Percentiles rank a stretch among this genome's conserved stretches.
Evolutionary conservation across 2,888 invertebrate species (phyloP).

Genomic region (Amblyteles armatorius): DNA sequence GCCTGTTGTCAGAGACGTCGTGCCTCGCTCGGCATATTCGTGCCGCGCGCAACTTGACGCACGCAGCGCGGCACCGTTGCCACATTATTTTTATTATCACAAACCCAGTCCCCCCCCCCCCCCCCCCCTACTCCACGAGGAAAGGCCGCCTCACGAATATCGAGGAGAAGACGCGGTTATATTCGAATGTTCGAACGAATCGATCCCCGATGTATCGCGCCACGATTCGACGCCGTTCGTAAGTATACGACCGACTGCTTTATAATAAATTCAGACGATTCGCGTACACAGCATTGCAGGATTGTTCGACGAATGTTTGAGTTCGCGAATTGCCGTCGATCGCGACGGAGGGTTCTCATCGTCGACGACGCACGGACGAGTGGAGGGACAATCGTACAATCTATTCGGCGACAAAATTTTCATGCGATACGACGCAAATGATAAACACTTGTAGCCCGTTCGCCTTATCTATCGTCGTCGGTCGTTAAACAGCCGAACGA

Average conservation of each 20-base stretch:
- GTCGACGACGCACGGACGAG: no score
- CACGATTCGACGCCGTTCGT: not conserved
- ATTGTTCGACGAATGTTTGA: no score
- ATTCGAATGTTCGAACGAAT: slow-evolving; percentile 65
- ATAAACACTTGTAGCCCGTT: not conserved
- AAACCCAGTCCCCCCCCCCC: not conserved
- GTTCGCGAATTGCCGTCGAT: no score
- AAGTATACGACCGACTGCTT: not conserved
- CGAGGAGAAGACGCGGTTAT: slow-evolving; percentile 55
- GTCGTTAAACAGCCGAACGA: not conserved
- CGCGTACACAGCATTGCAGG: no score
- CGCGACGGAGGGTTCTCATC: no score
- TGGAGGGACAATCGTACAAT: no score
- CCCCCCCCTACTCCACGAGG: slow-evolving; percentile 8
- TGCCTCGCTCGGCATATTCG: slow-evolving; percentile 72
- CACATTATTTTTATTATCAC: slow-evolving; percentile 64
- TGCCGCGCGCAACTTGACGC: slow-evolving; percentile 78
- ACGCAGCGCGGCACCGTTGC: slow-evolving; percentile 76
- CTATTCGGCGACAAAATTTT: no score
- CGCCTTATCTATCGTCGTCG: not conserved
- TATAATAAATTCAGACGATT: no score
- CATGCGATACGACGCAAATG: not conserved
- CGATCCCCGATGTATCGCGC: slow-evolving; percentile 15
- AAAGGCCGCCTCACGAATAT: slow-evolving; percentile 37
- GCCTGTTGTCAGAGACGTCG: slow-evolving; percentile 70